A percentile compares a stretch with the other conserved stretches of the same genome.
phyloP scores from a whole-genome alignment of 1,140 invertebrate species.

The Heliconius congener region DNA sequence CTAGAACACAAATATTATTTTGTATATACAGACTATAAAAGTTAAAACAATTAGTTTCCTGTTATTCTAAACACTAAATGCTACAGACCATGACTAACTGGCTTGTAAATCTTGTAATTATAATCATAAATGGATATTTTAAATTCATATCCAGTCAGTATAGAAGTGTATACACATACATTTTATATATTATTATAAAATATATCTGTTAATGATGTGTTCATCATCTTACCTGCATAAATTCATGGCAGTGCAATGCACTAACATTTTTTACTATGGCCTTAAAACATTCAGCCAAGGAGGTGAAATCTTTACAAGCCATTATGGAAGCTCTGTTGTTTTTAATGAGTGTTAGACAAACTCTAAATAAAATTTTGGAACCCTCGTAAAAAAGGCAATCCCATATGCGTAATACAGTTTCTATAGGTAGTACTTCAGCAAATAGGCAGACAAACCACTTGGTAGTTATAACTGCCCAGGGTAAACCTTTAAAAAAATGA shows the following conservation, averaged over 20 bases:
- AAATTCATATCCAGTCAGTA: background rate
- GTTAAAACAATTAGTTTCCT: constrained; percentile 3
- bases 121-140: constrained; percentile 2
- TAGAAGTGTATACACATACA: background rate
- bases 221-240: constrained; percentile 87
- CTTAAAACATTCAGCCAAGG: constrained; percentile 89
- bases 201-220: background rate
- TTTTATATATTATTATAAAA: background rate
- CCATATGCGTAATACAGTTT: constrained; percentile 96
- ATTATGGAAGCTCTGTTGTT: constrained; percentile 87
- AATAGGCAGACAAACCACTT: constrained; percentile 98
- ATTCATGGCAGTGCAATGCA: constrained; percentile 90
- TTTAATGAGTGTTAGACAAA: constrained; percentile 92
- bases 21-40: background rate
- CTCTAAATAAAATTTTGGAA: constrained; percentile 91
- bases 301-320: constrained; percentile 87
- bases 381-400: constrained; percentile 97
- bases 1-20: background rate
- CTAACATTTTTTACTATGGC: constrained; percentile 87
- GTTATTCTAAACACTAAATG: background rate
- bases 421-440: constrained; percentile 94
- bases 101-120: background rate
- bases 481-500: constrained; percentile 81
- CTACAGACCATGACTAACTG: background rate
- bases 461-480: constrained; percentile 93